Evolutionary conservation across 2,797 vertebrate species (phyloP), one percentile per base, ranked within the genome.

Genomic region (Brachymystax lenok): DNA sequence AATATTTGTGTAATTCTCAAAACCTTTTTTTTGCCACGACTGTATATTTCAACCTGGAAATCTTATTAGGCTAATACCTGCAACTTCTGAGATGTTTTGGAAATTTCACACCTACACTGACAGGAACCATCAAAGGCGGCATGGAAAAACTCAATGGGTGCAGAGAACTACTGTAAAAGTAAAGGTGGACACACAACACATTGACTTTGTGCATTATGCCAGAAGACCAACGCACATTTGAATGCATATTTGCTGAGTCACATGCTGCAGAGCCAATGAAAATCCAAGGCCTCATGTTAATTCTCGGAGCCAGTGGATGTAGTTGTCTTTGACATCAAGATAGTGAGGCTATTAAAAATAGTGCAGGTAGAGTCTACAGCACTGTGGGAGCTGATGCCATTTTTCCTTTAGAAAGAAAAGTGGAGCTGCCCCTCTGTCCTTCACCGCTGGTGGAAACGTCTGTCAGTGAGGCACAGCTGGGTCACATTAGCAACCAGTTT

Each of bases 401-500:
- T 90, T 90, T 87, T 87, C 89, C 86, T 87, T 86, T 90, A 88
- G 88, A 93, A 90, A 83, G 88, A 88, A 91, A 91, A 92, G 90
- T 85, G 83, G 84, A 91, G 79, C 85, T 85, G 85, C 80, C 30
- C 21, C 7, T 67, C 85, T 86, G 90, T 90, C 87, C 85, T 87
- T 75, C 87, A 87, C 87, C 68, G 80, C 90, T 88, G 90, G 87
- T 93, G 91, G 91, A 90, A 93, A 91, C 63, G 85, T 91, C 90
- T 93, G 90, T 92, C 90, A 89, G 89, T 83, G 81, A 88, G 88
- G 83, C 88, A 88, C 90, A 90, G 88, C 87, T 83, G 85, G 84
- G 89, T 92, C 90, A 90, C 88, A 92, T 94, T 92, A 93, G 91
- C 88, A 80, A 91, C 88, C 88, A 90, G 86, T 91, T 92, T 92